phyloP scores from a whole-genome alignment of 2,797 vertebrate species.

The Brotula barbata region DNA sequence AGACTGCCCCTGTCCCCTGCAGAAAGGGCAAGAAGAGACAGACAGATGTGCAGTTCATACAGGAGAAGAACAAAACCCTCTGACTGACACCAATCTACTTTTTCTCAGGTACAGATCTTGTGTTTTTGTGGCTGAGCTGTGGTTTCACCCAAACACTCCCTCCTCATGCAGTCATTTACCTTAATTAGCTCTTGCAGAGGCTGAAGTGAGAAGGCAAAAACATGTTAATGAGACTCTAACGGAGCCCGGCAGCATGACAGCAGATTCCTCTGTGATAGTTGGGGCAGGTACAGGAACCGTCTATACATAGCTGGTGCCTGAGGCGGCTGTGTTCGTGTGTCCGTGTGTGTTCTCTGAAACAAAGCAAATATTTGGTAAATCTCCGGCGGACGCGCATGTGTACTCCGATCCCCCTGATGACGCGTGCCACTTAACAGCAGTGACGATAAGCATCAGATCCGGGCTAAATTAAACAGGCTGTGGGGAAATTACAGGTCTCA shows the following conservation, averaged over 20 bases:
- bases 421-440: conserved; percentile 1
- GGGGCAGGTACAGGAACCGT: neutral
- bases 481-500: conserved; percentile 28
- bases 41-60: no score
- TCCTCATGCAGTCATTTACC: conserved; percentile 7
- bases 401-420: conserved; percentile 3
- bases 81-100: no score
- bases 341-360: neutral
- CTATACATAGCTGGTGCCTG: neutral
- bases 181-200: conserved; percentile 13
- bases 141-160: neutral
- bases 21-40: no score
- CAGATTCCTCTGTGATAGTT: neutral
- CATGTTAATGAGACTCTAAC: neutral
- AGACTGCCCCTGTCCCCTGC: no score
- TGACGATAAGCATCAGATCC: conserved; percentile 3
- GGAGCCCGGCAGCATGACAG: neutral
- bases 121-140: neutral
- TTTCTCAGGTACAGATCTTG: no score
- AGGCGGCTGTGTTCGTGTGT: neutral
- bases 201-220: neutral
- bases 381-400: conserved; percentile 20
- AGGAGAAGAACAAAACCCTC: no score
- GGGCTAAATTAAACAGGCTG: conserved; percentile 16
- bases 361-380: conserved; percentile 6